A percentile compares a stretch with the other conserved stretches of the same genome.
phyloP scores from a whole-genome alignment of 1,140 invertebrate species.

The Musca domestica region DNA sequence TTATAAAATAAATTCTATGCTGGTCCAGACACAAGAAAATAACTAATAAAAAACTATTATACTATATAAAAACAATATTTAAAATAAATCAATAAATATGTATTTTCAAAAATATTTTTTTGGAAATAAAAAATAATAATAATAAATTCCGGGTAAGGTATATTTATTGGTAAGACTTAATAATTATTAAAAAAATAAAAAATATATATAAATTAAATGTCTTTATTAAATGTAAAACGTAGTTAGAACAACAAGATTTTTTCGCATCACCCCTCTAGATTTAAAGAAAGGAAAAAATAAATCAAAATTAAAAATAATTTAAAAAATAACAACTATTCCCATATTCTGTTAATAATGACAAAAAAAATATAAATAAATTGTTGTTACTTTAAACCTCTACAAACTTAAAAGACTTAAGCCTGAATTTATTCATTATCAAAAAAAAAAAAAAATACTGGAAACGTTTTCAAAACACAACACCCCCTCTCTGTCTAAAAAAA shows the following conservation, averaged over 20 bases:
- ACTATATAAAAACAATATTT: not conserved
- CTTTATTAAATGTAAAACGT: conserved; percentile 10
- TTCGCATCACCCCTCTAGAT: not conserved
- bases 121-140: not conserved
- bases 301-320: no score
- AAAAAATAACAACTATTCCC: no score
- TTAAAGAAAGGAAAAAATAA: no score
- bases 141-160: conserved; percentile 7
- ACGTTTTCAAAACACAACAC: not conserved
- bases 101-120: not conserved
- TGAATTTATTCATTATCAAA: conserved; percentile 18
- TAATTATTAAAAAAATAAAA: not conserved
- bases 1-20: not conserved
- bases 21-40: not conserved
- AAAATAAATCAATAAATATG: not conserved
- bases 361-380: no score
- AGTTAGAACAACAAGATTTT: not conserved
- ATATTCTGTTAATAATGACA: no score
- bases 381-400: not conserved
- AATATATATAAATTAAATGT: conserved; percentile 3
- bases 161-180: conserved; percentile 15
- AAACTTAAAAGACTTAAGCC: conserved; percentile 23
- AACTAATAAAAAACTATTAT: not conserved
- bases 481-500: not conserved
- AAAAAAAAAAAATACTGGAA: conserved; percentile 11